Evolutionary conservation across 2,113 vertebrate species (phyloP), one percentile per base, ranked within the genome.

Genomic region (Nannospalax galili): DNA sequence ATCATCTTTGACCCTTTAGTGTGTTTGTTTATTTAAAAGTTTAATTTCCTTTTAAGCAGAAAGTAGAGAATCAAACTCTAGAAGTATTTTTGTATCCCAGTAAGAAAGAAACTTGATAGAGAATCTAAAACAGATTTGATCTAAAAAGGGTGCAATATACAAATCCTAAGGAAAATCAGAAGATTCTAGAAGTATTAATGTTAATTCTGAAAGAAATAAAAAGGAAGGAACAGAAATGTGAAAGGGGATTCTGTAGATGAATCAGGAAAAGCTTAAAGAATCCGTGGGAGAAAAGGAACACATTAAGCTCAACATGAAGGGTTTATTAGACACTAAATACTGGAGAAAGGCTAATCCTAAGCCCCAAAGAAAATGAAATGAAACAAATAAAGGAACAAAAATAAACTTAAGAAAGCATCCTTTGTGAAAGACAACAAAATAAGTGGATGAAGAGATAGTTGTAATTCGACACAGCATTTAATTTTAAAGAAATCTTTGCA

Each of bases 11-110:
- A 2, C 64, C 64, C 16, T 93, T 80, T 35, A 70, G n/a, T 86
- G 65, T 19, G 26, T 45, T 84, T 45, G 45, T 37, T 73, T 17
- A 16, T 69, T 52, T 74, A 16, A 35, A 70, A 70, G 48, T 60
- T 92, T 35, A 72, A 74, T 60, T 92, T 92, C 24, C 64, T 94
- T 93, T 73, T 40, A 90, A 96, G 37, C 26, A 72, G 60, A 87
- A 91, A 90, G 48, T 17, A 58, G 20, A 26, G 45, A 65, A 26
- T 90, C 56, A 93, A 90, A 64, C 88, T 73, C 17, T 12, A 90
- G 8, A 75, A 74, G 6, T 9, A 26, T 17, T 60, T 79, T 58
- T 17, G 0, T 42, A 73, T n/a, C 64, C 35, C 26, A 52, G 22
- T 15, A 77, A 72, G 40, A 73, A 26, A 60, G 35, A 24, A 12